phyloP scores from a whole-genome alignment of 2,113 vertebrate genomes.

The Sula dactylatra region DNA sequence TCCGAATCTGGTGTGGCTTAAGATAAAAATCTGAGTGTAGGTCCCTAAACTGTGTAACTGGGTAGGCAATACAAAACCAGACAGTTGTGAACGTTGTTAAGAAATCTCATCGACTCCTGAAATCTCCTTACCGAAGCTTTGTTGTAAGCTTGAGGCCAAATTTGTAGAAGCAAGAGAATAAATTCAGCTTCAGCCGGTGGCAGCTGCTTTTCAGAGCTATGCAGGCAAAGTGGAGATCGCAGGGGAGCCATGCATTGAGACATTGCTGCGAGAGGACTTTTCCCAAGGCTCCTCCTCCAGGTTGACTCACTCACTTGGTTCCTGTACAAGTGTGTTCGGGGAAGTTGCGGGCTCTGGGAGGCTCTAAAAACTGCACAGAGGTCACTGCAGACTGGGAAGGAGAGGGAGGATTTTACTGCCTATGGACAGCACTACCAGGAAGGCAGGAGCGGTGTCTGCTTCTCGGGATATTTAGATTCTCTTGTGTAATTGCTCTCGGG shows the following conservation, averaged over 20 bases:
- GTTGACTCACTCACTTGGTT: not conserved
- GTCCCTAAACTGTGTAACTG: not conserved
- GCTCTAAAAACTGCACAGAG: not conserved
- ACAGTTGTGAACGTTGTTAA: not conserved
- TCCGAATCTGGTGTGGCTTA: fast-evolving
- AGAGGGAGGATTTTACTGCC: not conserved
- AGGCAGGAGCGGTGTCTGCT: not conserved
- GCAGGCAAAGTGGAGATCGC: fast-evolving
- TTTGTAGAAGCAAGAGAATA: fast-evolving
- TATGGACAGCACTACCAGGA: not conserved
- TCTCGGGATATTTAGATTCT: not conserved
- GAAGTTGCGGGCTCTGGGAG: not conserved
- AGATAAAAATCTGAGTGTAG: not conserved
- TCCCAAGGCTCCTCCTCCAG: not conserved
- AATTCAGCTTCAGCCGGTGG: not conserved
- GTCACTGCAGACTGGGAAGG: not conserved
- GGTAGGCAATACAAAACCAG: not conserved
- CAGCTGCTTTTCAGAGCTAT: fast-evolving
- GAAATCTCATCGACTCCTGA: not conserved
- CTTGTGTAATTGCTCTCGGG: conserved; percentile 54
- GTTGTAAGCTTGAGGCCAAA: not conserved
- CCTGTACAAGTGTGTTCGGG: not conserved
- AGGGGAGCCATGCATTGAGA: not conserved
- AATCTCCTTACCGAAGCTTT: not conserved
- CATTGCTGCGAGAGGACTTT: not conserved